Evolutionary conservation across 2,797 vertebrate species (phyloP).

Genomic region (Hippocampus kuda): DNA sequence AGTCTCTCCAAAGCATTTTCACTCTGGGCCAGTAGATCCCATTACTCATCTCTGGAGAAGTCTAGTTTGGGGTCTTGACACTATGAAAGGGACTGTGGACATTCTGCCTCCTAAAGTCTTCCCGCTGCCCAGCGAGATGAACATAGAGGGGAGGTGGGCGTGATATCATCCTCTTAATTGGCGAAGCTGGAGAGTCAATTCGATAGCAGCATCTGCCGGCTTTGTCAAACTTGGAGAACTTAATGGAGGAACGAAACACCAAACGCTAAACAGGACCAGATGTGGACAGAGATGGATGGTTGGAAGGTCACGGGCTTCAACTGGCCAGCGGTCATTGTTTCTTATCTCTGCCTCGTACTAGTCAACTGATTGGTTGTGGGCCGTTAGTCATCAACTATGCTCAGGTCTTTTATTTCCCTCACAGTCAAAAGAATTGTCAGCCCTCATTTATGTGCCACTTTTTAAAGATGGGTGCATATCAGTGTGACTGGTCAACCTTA

Average conservation of each 20-base stretch:
- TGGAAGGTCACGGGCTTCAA: constrained; percentile 73
- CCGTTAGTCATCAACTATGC: constrained; percentile 73
- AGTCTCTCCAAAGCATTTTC: constrained; percentile 50
- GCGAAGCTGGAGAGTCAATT: constrained; percentile 58
- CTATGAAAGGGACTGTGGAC: constrained; percentile 44
- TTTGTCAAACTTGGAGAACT: constrained; percentile 65
- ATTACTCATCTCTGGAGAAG: constrained; percentile 65
- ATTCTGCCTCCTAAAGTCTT: constrained; percentile 43
- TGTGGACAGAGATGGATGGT: constrained; percentile 85
- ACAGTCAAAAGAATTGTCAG: constrained; percentile 30
- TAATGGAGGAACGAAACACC: constrained; percentile 66
- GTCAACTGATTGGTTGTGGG: constrained; percentile 89
- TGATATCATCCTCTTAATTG: constrained; percentile 46
- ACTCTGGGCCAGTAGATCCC: constrained; percentile 59
- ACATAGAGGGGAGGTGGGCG: constrained; percentile 44
- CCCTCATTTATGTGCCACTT: constrained; percentile 36
- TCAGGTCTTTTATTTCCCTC: constrained; percentile 48
- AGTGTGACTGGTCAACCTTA: constrained; percentile 1
- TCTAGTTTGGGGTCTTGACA: constrained; percentile 56
- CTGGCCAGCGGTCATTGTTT: constrained; percentile 65
- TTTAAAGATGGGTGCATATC: constrained; percentile 40
- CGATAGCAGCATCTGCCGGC: constrained; percentile 78
- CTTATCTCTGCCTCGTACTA: constrained; percentile 77
- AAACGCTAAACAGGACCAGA: constrained; percentile 62
- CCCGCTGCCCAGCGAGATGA: constrained; percentile 30